These are phyloP conservation scores for Nephotettix cincticeps DNA, from an alignment of 1,140 invertebrate species.

Conservation along the genomic window DNA sequence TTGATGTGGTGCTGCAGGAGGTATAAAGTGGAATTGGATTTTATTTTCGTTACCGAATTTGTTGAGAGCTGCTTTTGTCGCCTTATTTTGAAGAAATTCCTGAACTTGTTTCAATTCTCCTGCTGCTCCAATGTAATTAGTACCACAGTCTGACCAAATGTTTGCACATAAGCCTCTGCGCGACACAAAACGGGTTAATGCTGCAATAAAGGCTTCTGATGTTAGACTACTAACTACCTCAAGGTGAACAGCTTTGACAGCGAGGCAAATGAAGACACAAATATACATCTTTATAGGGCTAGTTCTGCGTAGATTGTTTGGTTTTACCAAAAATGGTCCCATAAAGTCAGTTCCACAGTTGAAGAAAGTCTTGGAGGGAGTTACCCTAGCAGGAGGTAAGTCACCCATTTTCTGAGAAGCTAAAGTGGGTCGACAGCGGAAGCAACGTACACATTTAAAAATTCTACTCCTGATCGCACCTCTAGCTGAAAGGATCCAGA, in stretches of 20 bases:
- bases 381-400: not conserved
- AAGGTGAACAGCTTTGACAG: slow-evolving; percentile 31
- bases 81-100: not conserved
- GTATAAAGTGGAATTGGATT: no score
- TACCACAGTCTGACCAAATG: not conserved
- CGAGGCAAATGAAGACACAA: slow-evolving; percentile 30
- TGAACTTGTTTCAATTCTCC: not conserved
- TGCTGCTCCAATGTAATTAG: not conserved
- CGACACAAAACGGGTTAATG: slow-evolving; percentile 31
- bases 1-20: not conserved
- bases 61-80: not conserved
- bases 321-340: not conserved
- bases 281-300: slow-evolving; percentile 29
- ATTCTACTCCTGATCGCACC: not conserved
- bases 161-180: slow-evolving; percentile 17
- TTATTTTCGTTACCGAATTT: not conserved
- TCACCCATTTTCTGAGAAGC: not conserved
- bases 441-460: not conserved
- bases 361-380: not conserved
- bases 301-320: not conserved
- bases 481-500: not conserved
- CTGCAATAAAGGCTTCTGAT: slow-evolving; percentile 26
- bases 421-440: not conserved
- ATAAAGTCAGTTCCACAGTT: not conserved
- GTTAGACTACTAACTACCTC: slow-evolving; percentile 33